Evolutionary conservation across 92 coral and sea anemone species (phyloP).

Genomic region (Bergia puertoricense): DNA sequence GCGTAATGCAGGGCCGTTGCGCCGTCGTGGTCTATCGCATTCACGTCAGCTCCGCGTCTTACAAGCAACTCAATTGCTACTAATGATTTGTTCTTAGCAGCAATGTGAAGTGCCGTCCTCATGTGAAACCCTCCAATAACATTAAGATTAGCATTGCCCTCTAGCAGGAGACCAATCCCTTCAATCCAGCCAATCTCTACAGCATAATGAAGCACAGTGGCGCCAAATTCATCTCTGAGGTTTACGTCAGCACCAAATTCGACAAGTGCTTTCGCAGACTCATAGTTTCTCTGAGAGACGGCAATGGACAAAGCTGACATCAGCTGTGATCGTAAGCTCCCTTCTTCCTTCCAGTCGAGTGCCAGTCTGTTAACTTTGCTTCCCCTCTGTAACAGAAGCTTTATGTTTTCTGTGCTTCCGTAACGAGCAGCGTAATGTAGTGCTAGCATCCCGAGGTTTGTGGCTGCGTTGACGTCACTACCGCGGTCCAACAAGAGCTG

Average conservation of each 20-base stretch:
- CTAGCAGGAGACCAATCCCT: conserved; percentile 17
- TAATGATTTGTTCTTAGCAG: conserved; percentile 37
- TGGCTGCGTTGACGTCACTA: conserved; percentile 23
- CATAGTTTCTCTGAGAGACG: conserved; percentile 15
- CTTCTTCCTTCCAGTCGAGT: conserved; percentile 15
- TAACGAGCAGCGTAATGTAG: conserved; percentile 16
- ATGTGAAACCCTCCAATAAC: conserved; percentile 25
- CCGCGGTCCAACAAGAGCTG: conserved; percentile 30
- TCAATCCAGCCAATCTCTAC: conserved; percentile 24
- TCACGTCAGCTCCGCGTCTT: conserved; percentile 43
- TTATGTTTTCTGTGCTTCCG: conserved; percentile 18
- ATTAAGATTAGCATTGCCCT: conserved; percentile 10
- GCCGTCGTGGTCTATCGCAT: conserved; percentile 46
- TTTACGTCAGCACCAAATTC: conserved; percentile 31
- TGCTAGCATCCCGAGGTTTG: conserved; percentile 33
- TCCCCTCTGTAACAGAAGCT: conserved; percentile 12
- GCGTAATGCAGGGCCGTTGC: conserved; percentile 57
- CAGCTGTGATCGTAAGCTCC: background rate
- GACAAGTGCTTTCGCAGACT: conserved; percentile 5
- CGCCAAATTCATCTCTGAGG: conserved; percentile 27
- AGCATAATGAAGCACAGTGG: conserved; percentile 24
- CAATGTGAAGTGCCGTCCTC: conserved; percentile 52
- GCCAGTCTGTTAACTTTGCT: conserved; percentile 37
- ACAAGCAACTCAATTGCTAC: conserved; percentile 28
- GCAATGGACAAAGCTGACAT: conserved; percentile 31